A percentile compares a stretch with the other conserved stretches of the same genome.
phyloP scores from a whole-genome alignment of 2,797 vertebrate species.

The Manis javanica region DNA sequence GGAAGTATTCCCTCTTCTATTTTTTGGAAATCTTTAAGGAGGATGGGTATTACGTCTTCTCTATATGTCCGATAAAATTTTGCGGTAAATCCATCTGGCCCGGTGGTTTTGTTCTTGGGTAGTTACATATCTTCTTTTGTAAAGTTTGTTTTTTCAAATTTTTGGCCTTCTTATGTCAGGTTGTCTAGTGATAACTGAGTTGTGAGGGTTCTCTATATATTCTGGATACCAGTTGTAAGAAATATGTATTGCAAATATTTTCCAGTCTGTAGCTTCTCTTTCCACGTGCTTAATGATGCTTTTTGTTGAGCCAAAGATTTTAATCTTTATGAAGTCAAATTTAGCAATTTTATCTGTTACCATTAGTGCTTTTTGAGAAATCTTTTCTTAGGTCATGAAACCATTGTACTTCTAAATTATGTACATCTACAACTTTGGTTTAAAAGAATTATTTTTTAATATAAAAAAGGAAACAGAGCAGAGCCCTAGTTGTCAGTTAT shows the following conservation, averaged over 20 bases:
- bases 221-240: not conserved
- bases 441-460: not conserved
- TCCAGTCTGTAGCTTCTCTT: not conserved
- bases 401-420: constrained; percentile 27
- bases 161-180: not conserved
- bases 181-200: not conserved
- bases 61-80: no score
- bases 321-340: not conserved
- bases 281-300: not conserved
- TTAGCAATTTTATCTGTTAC: constrained; percentile 29
- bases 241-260: constrained; percentile 4
- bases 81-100: no score
- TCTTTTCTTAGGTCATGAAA: not conserved
- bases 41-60: no score
- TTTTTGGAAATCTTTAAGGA: no score
- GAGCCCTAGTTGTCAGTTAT: not conserved
- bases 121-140: not conserved
- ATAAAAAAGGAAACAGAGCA: not conserved
- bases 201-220: not conserved
- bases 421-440: not conserved
- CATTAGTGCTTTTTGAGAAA: not conserved
- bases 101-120: no score
- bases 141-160: not conserved
- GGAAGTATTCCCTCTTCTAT: no score
- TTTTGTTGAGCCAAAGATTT: not conserved